Evolutionary conservation across 2,113 vertebrate species (phyloP), one percentile per base, ranked within the genome.

Genomic region (Emydocephalus ijimae): DNA sequence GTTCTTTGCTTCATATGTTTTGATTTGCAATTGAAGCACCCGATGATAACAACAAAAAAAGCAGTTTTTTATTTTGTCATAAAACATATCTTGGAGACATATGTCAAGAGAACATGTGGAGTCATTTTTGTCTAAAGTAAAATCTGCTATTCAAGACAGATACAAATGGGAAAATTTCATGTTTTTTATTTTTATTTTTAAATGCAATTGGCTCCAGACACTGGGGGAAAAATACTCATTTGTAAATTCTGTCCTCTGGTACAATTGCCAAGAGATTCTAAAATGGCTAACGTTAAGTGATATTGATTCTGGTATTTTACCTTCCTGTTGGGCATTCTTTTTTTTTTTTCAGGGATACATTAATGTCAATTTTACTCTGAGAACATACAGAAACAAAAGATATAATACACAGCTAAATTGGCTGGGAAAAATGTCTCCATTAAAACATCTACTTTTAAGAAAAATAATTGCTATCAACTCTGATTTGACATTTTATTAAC

Each of bases 121-220:
- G 89, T 95, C 92, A 96, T 96, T 96, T 97, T 96, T 94, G 96
- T 97, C 90, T 93, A 91, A 94, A 94, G 94, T 95, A 96, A 97
- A 97, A 96, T 95, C 5, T 95, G 90, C 91, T 92, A 89, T 95
- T 97, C 91, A 81, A 93, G 89, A 92, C 59, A 94, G 88, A 96
- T 92, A 89, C 95, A 96, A 96, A 94, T 89, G 92, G 96, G 92
- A 94, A 93, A 91, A 34, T 95, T 90, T 93, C 57, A n/a, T 93
- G 18, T 85, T 94, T 50, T 93, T 97, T 94, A 96, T 95, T 93
- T 85, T 94, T 94, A 50, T 50, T 95, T 97, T 93, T 24, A 95
- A 96, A 95, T 24, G 92, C 90, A 59, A 85, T 95, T n/a, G 59
- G 92, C 94, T 95, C 89, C 87, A 95, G 94, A 88, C 91, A 94